Evolutionary conservation across 2,113 vertebrate species (phyloP).

Genomic region (Eurypyga helias): DNA sequence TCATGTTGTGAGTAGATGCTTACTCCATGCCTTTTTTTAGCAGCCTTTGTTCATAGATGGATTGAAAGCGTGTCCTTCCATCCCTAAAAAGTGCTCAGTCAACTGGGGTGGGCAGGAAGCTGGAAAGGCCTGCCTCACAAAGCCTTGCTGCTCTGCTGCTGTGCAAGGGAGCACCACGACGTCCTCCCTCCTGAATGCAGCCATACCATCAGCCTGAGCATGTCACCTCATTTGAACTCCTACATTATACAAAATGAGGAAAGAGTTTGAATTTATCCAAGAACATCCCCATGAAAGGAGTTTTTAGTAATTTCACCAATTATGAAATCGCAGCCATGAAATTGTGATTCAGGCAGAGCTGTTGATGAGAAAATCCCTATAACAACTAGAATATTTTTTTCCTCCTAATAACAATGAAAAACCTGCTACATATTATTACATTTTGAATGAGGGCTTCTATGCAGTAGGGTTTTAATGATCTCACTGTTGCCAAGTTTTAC

Average conservation of each 20-base stretch:
- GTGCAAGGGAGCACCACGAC: rapidly evolving
- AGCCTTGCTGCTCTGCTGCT: rapidly evolving
- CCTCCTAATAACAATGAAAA: not conserved
- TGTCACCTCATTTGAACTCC: slow-evolving; percentile 28
- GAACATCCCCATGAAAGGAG: not conserved
- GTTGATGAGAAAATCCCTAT: not conserved
- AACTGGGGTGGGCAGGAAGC: not conserved
- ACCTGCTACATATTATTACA: not conserved
- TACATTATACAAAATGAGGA: not conserved
- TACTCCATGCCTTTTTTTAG: not conserved
- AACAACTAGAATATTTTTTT: not conserved
- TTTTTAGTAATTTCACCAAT: not conserved
- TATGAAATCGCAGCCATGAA: not conserved
- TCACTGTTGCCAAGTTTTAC: slow-evolving; percentile 34
- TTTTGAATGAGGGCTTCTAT: slow-evolving; percentile 28
- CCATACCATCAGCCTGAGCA: not conserved
- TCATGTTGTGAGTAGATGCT: not conserved
- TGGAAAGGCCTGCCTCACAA: not conserved
- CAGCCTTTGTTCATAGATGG: not conserved
- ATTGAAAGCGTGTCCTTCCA: not conserved
- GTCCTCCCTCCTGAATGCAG: not conserved
- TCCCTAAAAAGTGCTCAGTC: not conserved
- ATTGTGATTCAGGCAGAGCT: not conserved
- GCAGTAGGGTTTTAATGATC: slow-evolving; percentile 36
- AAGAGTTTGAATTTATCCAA: not conserved